phyloP scores from a whole-genome alignment of 2,113 vertebrate genomes.

The Lasiurus borealis region DNA sequence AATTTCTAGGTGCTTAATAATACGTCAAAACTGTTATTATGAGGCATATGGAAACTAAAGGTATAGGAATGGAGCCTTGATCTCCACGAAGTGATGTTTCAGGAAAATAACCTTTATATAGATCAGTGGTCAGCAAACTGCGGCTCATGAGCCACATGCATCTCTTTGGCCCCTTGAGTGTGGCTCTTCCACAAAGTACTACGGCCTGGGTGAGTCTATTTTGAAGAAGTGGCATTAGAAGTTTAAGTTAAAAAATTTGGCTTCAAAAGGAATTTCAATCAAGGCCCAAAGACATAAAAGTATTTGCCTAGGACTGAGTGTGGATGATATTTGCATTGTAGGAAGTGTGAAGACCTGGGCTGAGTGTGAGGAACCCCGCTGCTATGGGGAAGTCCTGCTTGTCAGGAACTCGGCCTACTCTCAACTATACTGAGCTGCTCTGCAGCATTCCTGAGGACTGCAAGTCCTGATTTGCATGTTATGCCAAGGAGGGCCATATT shows the following conservation, averaged over 20 bases:
- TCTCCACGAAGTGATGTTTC: not conserved
- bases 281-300: not conserved
- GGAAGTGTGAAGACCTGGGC: not conserved
- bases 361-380: not conserved
- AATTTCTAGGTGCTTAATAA: not conserved
- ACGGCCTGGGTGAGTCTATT: no score
- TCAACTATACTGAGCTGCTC: rapidly evolving
- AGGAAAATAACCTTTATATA: not conserved
- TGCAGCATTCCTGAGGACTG: not conserved
- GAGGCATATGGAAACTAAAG: not conserved
- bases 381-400: not conserved
- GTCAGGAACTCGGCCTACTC: not conserved
- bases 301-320: not conserved
- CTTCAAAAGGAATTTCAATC: not conserved
- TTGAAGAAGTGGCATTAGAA: no score
- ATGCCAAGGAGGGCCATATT: not conserved
- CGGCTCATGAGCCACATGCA: no score
- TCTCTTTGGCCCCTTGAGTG: no score
- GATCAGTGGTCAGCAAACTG: no score
- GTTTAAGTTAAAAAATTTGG: no score
- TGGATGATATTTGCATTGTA: not conserved
- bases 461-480: not conserved
- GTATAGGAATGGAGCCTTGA: not conserved
- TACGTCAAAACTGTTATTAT: not conserved
- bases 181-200: no score